These are phyloP conservation scores for Trissolcus brochymenae DNA, from an alignment of 2,888 invertebrate genomes.

Conservation along the genomic window DNA sequence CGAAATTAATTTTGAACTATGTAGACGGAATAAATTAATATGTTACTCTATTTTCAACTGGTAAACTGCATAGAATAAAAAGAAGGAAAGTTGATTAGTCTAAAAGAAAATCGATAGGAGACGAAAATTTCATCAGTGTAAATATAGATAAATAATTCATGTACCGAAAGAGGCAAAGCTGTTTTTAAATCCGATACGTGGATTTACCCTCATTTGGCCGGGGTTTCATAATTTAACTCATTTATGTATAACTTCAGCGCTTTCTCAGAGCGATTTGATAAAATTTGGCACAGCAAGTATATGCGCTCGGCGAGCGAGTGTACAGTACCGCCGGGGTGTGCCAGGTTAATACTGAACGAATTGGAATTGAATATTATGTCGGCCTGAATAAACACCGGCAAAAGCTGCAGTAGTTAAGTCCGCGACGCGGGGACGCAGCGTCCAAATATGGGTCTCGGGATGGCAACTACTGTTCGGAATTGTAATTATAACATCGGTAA, in stretches of 20 bases:
- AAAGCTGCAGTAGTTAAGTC: constrained; percentile 46
- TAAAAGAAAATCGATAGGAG: no score
- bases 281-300: constrained; percentile 50
- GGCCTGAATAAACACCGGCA: constrained; percentile 72
- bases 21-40: constrained; percentile 2
- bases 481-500: constrained; percentile 76
- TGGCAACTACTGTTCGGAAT: constrained; percentile 69
- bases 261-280: constrained; percentile 52
- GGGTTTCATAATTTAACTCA: constrained; percentile 42
- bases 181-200: constrained; percentile 34
- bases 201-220: constrained; percentile 44
- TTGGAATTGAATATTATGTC: constrained; percentile 75
- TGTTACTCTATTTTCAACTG: background rate
- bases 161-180: background rate
- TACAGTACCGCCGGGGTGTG: constrained; percentile 48
- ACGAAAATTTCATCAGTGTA: no score
- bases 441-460: constrained; percentile 54
- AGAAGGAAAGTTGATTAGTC: background rate
- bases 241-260: constrained; percentile 43
- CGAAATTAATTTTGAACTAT: background rate
- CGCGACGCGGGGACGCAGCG: constrained; percentile 46
- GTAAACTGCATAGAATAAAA: background rate
- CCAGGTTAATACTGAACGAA: constrained; percentile 72
- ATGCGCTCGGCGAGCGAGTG: constrained; percentile 22
- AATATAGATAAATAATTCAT: constrained; percentile 28